Percentiles rank a stretch among this genome's conserved stretches.
Conservation (phyloP, 2,797 vertebrate genomes). For the Halcyon chelicuti region DNA sequence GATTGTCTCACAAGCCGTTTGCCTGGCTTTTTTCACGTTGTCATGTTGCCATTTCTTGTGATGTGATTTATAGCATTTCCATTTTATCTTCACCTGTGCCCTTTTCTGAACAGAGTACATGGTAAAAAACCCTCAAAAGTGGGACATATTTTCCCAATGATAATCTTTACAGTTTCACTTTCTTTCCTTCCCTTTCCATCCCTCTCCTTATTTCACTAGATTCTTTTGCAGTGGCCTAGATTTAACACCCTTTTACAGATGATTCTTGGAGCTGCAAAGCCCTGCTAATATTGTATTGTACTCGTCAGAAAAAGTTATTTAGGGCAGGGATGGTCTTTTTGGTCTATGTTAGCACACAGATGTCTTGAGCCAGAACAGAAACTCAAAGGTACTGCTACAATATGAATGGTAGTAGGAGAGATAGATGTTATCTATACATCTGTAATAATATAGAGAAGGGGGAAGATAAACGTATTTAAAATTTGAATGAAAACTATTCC, state of each 20-base stretch:
- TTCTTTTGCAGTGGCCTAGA: slow-evolving; percentile 55
- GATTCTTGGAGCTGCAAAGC: slow-evolving; percentile 44
- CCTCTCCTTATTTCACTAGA: slow-evolving; percentile 9
- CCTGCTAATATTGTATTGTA: slow-evolving; percentile 9
- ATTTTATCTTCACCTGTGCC: slow-evolving; percentile 10
- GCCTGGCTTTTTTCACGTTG: not conserved
- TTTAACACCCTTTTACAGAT: slow-evolving; percentile 39
- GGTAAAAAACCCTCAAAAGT: not conserved
- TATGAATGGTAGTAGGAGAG: not conserved
- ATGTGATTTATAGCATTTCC: not conserved
- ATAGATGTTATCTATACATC: not conserved
- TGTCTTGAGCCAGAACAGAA: not conserved
- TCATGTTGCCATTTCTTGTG: not conserved
- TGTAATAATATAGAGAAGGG: not conserved
- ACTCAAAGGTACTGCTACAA: not conserved
- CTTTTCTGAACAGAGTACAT: not conserved
- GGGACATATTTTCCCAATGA: slow-evolving; percentile 27
- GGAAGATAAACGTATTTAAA: not conserved
- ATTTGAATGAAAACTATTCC: not conserved
- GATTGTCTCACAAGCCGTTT: not conserved
- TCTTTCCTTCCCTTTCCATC: slow-evolving; percentile 1
- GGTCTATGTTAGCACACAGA: not conserved
- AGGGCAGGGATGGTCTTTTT: slow-evolving; percentile 25
- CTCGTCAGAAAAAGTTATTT: slow-evolving; percentile 35
- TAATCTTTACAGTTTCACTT: slow-evolving; percentile 1